These are phyloP conservation scores for Lacanobia wlatinum DNA, from an alignment of 2,888 invertebrate genomes.

Conservation along the genomic window DNA sequence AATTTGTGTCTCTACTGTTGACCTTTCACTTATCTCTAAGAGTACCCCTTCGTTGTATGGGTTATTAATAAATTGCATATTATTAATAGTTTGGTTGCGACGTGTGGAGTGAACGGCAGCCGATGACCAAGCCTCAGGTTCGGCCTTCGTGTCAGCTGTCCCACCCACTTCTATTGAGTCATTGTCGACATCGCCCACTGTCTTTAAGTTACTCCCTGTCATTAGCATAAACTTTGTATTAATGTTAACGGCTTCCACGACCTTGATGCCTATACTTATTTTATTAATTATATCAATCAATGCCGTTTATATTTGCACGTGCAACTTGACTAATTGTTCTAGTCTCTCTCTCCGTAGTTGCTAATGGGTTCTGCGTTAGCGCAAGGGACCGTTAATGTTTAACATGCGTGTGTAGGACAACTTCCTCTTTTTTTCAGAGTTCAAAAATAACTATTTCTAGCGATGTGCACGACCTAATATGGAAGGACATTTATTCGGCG, in stretches of 20 bases:
- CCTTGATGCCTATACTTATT: slow-evolving; percentile 77
- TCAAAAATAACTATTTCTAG: slow-evolving; percentile 54
- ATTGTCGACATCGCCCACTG: slow-evolving; percentile 80
- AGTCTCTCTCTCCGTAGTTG: slow-evolving; percentile 13
- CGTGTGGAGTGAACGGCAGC: slow-evolving; percentile 72
- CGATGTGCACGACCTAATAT: slow-evolving; percentile 44
- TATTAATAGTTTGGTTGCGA: slow-evolving; percentile 53
- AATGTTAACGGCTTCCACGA: slow-evolving; percentile 79
- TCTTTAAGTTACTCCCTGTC: slow-evolving; percentile 70
- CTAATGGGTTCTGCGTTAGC: slow-evolving; percentile 35
- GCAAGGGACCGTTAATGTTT: slow-evolving; percentile 45
- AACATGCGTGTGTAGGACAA: slow-evolving; percentile 29
- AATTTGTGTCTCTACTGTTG: slow-evolving; percentile 56
- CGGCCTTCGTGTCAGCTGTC: slow-evolving; percentile 81
- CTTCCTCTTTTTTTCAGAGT: slow-evolving; percentile 45
- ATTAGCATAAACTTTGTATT: slow-evolving; percentile 83
- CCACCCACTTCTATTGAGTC: slow-evolving; percentile 86
- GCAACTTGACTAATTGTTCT: slow-evolving; percentile 20
- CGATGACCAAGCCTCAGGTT: slow-evolving; percentile 79
- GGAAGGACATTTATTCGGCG: slow-evolving; percentile 56
- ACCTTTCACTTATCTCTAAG: slow-evolving; percentile 63
- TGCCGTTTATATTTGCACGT: slow-evolving; percentile 58
- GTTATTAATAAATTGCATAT: slow-evolving; percentile 54
- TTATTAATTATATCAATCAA: slow-evolving; percentile 67
- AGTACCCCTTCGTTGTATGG: slow-evolving; percentile 53